Conservation (phyloP, 2,113 vertebrate genomes). For the Blennius ocellaris region DNA sequence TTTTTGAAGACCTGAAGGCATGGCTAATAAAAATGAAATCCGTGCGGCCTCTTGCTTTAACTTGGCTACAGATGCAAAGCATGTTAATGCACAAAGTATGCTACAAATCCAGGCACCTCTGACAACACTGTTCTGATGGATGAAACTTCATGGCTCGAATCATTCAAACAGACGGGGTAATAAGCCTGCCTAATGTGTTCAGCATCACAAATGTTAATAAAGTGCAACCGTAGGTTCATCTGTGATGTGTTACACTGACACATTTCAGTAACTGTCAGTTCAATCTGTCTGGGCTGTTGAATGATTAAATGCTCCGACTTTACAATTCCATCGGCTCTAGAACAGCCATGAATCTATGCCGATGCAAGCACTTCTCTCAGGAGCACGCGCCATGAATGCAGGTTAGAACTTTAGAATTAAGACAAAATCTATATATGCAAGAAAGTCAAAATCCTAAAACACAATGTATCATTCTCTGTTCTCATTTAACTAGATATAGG, state of each 20-base stretch:
- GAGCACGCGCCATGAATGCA: neutral
- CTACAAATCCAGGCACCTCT: slow-evolving; percentile 49
- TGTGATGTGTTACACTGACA: slow-evolving; percentile 29
- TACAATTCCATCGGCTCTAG: neutral
- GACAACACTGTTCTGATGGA: slow-evolving; percentile 31
- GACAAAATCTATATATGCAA: slow-evolving; percentile 5
- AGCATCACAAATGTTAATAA: slow-evolving; percentile 54
- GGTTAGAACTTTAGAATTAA: neutral
- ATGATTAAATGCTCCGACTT: slow-evolving; percentile 14
- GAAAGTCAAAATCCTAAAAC: slow-evolving; percentile 13
- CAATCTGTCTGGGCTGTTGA: slow-evolving; percentile 56
- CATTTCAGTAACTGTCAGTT: slow-evolving; percentile 41
- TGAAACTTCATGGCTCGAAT: slow-evolving; percentile 28
- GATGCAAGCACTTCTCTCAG: neutral
- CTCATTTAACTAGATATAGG: slow-evolving; percentile 1
- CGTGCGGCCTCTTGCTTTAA: slow-evolving; percentile 36
- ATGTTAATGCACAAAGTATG: slow-evolving; percentile 35
- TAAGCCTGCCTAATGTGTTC: slow-evolving; percentile 57
- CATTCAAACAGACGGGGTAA: slow-evolving; percentile 43
- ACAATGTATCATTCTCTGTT: slow-evolving; percentile 1
- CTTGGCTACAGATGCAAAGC: slow-evolving; percentile 43
- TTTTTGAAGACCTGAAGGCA: slow-evolving; percentile 59
- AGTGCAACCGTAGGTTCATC: slow-evolving; percentile 39
- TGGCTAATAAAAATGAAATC: slow-evolving; percentile 50
- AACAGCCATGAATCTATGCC: neutral